phyloP scores from a whole-genome alignment of 2,888 invertebrate genomes.

The Cyclophora punctaria region DNA sequence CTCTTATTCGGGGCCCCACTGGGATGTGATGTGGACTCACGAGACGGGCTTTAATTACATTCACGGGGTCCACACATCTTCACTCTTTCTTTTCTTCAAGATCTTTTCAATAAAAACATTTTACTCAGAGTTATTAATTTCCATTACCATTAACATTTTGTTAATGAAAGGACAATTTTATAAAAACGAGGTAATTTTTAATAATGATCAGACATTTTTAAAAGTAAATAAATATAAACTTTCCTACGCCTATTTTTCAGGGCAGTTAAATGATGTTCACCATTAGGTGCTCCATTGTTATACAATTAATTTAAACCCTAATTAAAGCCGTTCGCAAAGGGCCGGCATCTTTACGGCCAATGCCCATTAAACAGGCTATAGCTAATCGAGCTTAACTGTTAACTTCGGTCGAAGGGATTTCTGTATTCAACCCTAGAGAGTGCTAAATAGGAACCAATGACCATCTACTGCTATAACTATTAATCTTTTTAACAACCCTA shows the following conservation, averaged over 20 bases:
- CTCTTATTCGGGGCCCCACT: no score
- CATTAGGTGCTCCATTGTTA: conserved; percentile 6
- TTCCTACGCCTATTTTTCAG: neutral
- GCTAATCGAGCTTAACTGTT: conserved; percentile 39
- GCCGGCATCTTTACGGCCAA: conserved; percentile 24
- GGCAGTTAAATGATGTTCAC: conserved; percentile 5
- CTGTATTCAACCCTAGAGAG: conserved; percentile 41
- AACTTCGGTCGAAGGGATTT: conserved; percentile 29
- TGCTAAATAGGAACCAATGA: conserved; percentile 54
- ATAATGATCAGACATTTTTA: no score
- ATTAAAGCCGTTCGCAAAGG: conserved; percentile 22
- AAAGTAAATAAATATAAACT: neutral
- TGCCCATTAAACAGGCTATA: conserved; percentile 27
- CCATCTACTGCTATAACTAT: conserved; percentile 49
- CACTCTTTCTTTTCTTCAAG: no score
- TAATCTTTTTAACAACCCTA: conserved; percentile 57
- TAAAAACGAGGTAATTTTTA: no score
- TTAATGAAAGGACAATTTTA: no score
- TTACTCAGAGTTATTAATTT: no score
- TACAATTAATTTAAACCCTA: conserved; percentile 22
- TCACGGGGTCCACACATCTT: no score
- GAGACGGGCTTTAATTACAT: no score
- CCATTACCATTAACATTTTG: no score
- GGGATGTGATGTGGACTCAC: no score
- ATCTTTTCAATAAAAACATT: no score